Evolutionary conservation across 2,888 invertebrate genomes (phyloP), one percentile per base, ranked within the genome.

Genomic region (Conus canariensis): DNA sequence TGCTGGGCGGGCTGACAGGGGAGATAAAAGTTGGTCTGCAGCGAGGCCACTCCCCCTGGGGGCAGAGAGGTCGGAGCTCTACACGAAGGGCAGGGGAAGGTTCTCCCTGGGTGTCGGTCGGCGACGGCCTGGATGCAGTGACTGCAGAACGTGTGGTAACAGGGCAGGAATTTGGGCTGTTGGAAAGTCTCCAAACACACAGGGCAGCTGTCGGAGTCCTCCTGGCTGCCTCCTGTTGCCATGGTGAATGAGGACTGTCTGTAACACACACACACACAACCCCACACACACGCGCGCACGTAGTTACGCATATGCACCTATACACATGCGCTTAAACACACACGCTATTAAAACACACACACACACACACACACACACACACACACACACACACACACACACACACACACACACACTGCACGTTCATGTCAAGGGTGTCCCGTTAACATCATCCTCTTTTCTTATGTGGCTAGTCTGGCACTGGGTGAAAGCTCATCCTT

Each of bases 111-210:
- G 70, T 83, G 45, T 45, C 70, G 10, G 87, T 58, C 56, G 45
- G 87, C 16, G 70, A 83, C 59, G 83, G 83, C 16, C 70, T 60
- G 25, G n/a, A 85, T 64, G 25, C 85, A 85, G 12, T 6, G 19
- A 88, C 92, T 93, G 92, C 94, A 94, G 86, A 94, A 94, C 14
- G 93, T 93, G 90, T 95, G 95, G 14, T 94, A 92, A 90, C 95
- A 95, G 16, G 95, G 95, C 45, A 95, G 90, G 14, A 94, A 94
- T 87, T 94, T 94, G 19, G 95, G 95, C 77, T 93, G 92, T 8
- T 91, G 92, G 88, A 92, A 94, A n/a, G 93, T 30, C 7, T 45
- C 30, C 67, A 86, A 30, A 45, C 86, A 86, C 19, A 86, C 64
- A 67, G 45, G 16, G 19, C 86, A 86, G 25, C 12, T 85, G 58